phyloP scores from a whole-genome alignment of 2,113 vertebrate genomes.

The Cisticola juncidis region DNA sequence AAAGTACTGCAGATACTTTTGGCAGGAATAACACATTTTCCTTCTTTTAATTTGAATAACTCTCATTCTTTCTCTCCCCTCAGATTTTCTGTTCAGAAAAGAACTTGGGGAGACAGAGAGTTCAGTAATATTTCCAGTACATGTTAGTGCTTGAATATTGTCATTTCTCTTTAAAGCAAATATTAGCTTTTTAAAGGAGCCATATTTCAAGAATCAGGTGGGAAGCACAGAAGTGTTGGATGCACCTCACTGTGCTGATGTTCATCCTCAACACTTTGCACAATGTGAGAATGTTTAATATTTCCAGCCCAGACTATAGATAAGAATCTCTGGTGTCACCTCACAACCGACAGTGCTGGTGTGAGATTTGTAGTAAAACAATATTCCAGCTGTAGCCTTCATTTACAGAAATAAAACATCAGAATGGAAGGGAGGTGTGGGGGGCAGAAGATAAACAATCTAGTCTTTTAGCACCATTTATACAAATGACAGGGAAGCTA shows the following conservation, averaged over 20 bases:
- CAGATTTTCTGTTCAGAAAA: constrained; percentile 18
- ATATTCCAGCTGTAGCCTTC: constrained; percentile 83
- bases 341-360: constrained; percentile 78
- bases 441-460: constrained; percentile 75
- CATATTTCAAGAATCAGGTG: constrained; percentile 80
- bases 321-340: constrained; percentile 83
- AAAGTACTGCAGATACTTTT: neutral
- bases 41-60: neutral
- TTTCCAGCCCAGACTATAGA: constrained; percentile 78
- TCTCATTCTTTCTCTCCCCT: neutral
- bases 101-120: constrained; percentile 17
- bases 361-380: constrained; percentile 82
- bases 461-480: constrained; percentile 62
- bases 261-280: constrained; percentile 81
- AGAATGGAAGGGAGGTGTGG: constrained; percentile 59
- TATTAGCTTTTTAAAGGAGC: constrained; percentile 78
- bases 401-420: constrained; percentile 79
- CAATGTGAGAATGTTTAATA: constrained; percentile 86
- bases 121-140: constrained; percentile 63
- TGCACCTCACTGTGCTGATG: constrained; percentile 80
- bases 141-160: constrained; percentile 69
- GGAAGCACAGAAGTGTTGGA: constrained; percentile 80
- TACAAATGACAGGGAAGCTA: constrained; percentile 58
- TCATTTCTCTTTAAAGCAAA: constrained; percentile 70
- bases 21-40: neutral